Percentiles rank a stretch among this genome's conserved stretches.
These are phyloP conservation scores for Andrena haemorrhoa DNA, from an alignment of 2,888 invertebrate species.

Conservation along the genomic window DNA sequence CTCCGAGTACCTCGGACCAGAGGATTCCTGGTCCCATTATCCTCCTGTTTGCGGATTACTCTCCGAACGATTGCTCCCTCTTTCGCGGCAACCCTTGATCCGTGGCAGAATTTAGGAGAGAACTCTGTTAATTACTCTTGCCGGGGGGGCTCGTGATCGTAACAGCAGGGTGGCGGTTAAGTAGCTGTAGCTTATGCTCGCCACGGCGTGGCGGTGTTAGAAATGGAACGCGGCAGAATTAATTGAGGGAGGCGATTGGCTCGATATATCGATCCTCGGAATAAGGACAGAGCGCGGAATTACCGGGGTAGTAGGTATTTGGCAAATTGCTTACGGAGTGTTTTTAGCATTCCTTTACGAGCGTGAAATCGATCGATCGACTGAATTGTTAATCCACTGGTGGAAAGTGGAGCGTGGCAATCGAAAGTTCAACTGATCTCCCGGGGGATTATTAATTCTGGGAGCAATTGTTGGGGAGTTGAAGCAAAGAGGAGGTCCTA, in stretches of 20 bases:
- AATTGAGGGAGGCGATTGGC: neutral
- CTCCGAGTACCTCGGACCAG: no score
- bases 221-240: neutral
- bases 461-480: neutral
- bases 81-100: no score
- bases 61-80: no score
- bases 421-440: neutral
- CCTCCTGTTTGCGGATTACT: no score
- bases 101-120: no score
- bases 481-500: no score
- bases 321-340: neutral
- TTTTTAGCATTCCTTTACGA: neutral
- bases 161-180: no score
- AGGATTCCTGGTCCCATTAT: no score
- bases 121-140: no score
- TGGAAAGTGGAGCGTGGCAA: neutral
- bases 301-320: neutral
- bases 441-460: neutral
- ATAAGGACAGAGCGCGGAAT: neutral
- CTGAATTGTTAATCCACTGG: neutral
- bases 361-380: constrained; percentile 20
- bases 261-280: neutral
- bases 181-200: no score
- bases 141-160: no score
- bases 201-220: no score